phyloP scores from a whole-genome alignment of 2,888 invertebrate genomes.

The Folsomia manolachei region DNA sequence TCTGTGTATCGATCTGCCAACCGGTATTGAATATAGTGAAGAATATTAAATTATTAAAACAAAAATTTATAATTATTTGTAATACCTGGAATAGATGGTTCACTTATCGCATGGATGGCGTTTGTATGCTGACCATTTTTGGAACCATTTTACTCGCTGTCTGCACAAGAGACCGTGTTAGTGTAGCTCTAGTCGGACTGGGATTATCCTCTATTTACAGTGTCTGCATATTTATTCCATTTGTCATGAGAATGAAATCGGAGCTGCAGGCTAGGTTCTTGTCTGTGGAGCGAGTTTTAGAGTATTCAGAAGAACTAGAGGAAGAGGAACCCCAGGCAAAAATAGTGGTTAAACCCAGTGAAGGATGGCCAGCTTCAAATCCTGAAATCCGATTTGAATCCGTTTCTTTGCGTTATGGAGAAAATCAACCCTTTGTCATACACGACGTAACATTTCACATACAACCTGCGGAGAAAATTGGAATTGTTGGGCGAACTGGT shows the following conservation, averaged over 20 bases:
- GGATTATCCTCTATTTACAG: slow-evolving; percentile 59
- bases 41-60: not conserved
- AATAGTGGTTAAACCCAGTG: slow-evolving; percentile 52
- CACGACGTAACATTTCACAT: slow-evolving; percentile 57
- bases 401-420: slow-evolving; percentile 55
- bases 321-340: slow-evolving; percentile 53
- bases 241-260: slow-evolving; percentile 53
- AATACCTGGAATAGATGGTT: no score
- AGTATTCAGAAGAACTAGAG: slow-evolving; percentile 54
- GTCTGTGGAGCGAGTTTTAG: slow-evolving; percentile 55
- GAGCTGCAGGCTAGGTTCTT: slow-evolving; percentile 55
- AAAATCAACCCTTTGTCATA: slow-evolving; percentile 55
- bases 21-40: slow-evolving; percentile 49
- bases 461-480: slow-evolving; percentile 57
- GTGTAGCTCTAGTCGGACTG: slow-evolving; percentile 59
- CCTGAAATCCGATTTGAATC: slow-evolving; percentile 55
- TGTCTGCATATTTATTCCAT: slow-evolving; percentile 53
- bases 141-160: slow-evolving; percentile 56
- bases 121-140: slow-evolving; percentile 54
- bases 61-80: no score
- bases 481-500: slow-evolving; percentile 60
- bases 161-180: slow-evolving; percentile 53
- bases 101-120: slow-evolving; percentile 55
- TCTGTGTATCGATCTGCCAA: slow-evolving; percentile 56
- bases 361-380: slow-evolving; percentile 54